Percentiles rank a stretch among this genome's conserved stretches.
phyloP scores from a whole-genome alignment of 2,888 invertebrate species.

The Drosophila demipolita region DNA sequence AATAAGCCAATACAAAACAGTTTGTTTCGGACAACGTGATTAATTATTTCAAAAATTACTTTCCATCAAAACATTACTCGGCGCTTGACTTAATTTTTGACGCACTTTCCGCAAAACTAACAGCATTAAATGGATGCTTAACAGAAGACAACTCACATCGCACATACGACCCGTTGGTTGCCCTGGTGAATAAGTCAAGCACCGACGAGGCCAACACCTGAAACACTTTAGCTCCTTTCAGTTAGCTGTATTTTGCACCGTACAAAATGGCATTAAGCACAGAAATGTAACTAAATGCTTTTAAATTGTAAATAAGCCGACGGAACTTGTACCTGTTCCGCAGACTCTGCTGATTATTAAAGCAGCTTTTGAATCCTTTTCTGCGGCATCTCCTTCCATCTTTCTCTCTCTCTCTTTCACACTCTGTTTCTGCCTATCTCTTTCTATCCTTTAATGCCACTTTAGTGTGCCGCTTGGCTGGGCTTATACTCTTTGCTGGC shows the following conservation, averaged over 20 bases:
- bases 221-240: conserved; percentile 32
- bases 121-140: conserved; percentile 25
- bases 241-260: conserved; percentile 54
- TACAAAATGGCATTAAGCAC: conserved; percentile 38
- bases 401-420: neutral
- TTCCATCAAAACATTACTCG: neutral
- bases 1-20: neutral
- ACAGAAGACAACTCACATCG: conserved; percentile 11
- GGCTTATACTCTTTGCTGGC: conserved; percentile 73
- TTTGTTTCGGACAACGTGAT: neutral
- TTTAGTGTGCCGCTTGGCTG: conserved; percentile 73
- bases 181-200: conserved; percentile 26
- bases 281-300: conserved; percentile 37
- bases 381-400: conserved; percentile 13
- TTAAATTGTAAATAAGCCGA: conserved; percentile 61
- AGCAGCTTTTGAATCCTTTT: conserved; percentile 36
- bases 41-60: neutral
- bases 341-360: conserved; percentile 13
- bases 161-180: conserved; percentile 43
- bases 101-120: neutral
- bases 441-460: conserved; percentile 65
- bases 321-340: conserved; percentile 30
- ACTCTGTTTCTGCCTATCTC: conserved; percentile 17
- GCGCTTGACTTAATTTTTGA: neutral
- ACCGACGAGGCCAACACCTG: neutral